These are phyloP conservation scores for Hyaena hyaena DNA, from an alignment of 2,113 vertebrate genomes.

Conservation along the genomic window DNA sequence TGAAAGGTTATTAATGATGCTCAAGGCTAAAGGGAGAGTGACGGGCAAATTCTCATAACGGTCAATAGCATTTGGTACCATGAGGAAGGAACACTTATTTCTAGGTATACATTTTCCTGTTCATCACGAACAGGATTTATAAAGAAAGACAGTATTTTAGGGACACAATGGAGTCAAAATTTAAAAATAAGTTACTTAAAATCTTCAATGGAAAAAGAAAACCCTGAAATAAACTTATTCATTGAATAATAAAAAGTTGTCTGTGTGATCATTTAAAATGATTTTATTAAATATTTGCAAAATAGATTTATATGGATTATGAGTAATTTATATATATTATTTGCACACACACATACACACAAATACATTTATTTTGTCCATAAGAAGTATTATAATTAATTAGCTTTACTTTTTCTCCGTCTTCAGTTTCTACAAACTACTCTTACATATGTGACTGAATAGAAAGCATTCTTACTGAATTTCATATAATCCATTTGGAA, in stretches of 20 bases:
- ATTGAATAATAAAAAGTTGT: neutral
- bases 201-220: neutral
- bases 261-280: neutral
- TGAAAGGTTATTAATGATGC: conserved; percentile 44
- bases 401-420: neutral
- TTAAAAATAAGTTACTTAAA: neutral
- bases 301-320: neutral
- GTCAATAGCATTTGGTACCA: neutral
- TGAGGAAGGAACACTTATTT: neutral
- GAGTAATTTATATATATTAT: neutral
- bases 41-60: neutral
- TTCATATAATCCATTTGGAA: neutral
- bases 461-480: neutral
- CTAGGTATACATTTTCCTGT: neutral
- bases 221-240: neutral
- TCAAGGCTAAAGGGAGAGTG: neutral
- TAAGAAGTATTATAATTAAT: neutral
- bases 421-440: neutral
- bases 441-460: neutral
- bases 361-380: neutral
- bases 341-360: neutral
- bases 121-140: neutral
- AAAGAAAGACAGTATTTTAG: neutral
- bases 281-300: neutral
- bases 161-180: neutral